Evolutionary conservation across 2,797 vertebrate genomes (phyloP).

Genomic region (Amphiprion clarkii): DNA sequence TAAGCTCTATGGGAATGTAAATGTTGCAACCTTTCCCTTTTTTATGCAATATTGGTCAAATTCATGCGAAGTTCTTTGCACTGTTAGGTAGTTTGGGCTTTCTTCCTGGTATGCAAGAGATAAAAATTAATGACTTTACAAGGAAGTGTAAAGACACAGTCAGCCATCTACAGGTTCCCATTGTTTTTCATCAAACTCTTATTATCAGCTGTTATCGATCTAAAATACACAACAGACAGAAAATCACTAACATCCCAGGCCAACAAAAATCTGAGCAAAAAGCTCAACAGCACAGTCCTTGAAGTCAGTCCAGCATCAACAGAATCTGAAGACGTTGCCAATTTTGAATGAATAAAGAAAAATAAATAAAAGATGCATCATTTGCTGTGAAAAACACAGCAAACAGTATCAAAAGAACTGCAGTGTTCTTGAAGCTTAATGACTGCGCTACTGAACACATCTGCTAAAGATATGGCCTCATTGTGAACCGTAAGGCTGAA

Average conservation of each 20-base stretch:
- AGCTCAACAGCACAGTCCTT: not conserved
- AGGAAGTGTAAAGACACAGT: not conserved
- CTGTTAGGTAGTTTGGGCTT: not conserved
- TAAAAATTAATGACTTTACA: too few relatives aligned
- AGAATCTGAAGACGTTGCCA: not conserved
- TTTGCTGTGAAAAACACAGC: not conserved
- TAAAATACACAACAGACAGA: not conserved
- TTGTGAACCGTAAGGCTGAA: too few relatives aligned
- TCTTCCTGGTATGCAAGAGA: not conserved
- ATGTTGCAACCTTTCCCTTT: conserved; percentile 23
- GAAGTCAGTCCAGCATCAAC: not conserved
- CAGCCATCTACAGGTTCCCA: not conserved
- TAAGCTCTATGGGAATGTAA: not conserved
- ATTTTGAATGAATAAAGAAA: too few relatives aligned
- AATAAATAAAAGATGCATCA: not conserved
- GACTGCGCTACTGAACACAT: not conserved
- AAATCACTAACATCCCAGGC: not conserved
- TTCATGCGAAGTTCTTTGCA: not conserved
- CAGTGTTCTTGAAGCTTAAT: not conserved
- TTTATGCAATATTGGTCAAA: conserved; percentile 11
- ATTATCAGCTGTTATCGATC: not conserved
- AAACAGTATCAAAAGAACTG: not conserved
- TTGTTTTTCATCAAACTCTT: not conserved
- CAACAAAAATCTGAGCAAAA: not conserved
- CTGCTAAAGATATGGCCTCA: not conserved